Evolutionary conservation across 2,888 invertebrate genomes (phyloP).

Genomic region (Hirudinaria manillensis): DNA sequence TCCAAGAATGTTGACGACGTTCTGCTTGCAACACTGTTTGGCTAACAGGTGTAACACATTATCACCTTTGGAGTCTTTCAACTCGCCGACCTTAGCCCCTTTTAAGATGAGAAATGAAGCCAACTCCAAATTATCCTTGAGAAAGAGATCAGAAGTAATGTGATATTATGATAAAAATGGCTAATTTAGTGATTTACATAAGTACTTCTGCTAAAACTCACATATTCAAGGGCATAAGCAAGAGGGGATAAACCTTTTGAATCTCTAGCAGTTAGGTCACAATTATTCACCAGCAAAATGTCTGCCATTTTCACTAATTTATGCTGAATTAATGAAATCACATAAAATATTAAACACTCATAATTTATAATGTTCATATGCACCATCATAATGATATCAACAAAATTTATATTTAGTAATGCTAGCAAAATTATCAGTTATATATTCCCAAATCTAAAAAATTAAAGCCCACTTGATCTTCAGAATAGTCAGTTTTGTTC

Average conservation of each 20-base stretch:
- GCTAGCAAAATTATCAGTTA: neutral
- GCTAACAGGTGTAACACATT: constrained; percentile 53
- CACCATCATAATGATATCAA: constrained; percentile 5
- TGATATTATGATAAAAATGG: too few species aligned
- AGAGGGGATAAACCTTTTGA: constrained; percentile 51
- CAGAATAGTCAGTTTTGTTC: constrained; percentile 40
- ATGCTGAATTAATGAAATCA: neutral
- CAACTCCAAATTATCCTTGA: constrained; percentile 45
- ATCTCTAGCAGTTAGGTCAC: constrained; percentile 49
- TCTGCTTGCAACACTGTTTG: constrained; percentile 46
- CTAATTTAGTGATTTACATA: too few species aligned
- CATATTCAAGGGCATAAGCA: constrained; percentile 51
- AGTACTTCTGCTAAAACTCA: constrained; percentile 35
- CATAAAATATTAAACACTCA: too few species aligned
- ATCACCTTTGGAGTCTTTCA: constrained; percentile 48
- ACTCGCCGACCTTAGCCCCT: constrained; percentile 49
- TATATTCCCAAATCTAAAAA: neutral
- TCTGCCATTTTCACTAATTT: constrained; percentile 48
- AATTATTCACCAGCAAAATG: constrained; percentile 50
- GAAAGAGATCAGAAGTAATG: too few species aligned
- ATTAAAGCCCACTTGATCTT: neutral
- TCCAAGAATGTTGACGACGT: constrained; percentile 41
- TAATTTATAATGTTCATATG: too few species aligned
- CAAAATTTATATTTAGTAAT: neutral
- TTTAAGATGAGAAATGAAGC: constrained; percentile 50